Percentiles rank a stretch among this genome's conserved stretches.
These are phyloP conservation scores for Tenualosa thibaudeaui DNA, from an alignment of 2,797 vertebrate species.

Conservation along the genomic window DNA sequence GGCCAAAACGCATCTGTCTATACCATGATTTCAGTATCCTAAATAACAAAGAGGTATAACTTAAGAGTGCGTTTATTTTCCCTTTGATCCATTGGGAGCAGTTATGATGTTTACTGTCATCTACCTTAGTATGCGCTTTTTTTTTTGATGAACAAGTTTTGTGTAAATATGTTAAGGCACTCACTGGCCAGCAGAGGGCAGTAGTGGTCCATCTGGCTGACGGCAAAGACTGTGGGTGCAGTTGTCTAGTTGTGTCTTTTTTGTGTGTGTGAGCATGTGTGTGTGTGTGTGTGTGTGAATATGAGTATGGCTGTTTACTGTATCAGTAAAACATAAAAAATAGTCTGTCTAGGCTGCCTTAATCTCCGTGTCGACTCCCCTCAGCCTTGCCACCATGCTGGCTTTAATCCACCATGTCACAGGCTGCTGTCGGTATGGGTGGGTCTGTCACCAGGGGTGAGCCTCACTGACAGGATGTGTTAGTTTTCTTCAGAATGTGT, in stretches of 20 bases:
- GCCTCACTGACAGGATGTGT: constrained; percentile 47
- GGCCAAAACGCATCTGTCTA: no score
- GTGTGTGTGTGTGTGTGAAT: constrained; percentile 9
- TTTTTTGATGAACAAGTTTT: background rate
- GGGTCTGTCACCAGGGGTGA: constrained; percentile 43
- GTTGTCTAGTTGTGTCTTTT: background rate
- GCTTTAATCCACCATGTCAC: background rate
- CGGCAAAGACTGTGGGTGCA: background rate
- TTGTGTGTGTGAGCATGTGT: background rate
- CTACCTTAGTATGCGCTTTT: background rate
- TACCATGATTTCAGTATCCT: no score
- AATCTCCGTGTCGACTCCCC: constrained; percentile 45
- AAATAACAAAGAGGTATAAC: no score
- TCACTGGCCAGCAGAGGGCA: background rate
- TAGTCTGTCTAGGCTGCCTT: constrained; percentile 36
- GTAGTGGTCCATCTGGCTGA: background rate
- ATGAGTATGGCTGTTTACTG: constrained; percentile 7
- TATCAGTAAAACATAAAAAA: constrained; percentile 35
- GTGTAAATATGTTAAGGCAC: background rate
- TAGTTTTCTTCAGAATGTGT: background rate
- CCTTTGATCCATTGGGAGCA: background rate
- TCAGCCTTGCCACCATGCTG: constrained; percentile 41
- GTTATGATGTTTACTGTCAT: background rate
- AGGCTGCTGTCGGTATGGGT: background rate
- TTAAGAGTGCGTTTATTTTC: no score